Evolutionary conservation across 2,113 vertebrate genomes (phyloP).

Genomic region (Bucco capensis): DNA sequence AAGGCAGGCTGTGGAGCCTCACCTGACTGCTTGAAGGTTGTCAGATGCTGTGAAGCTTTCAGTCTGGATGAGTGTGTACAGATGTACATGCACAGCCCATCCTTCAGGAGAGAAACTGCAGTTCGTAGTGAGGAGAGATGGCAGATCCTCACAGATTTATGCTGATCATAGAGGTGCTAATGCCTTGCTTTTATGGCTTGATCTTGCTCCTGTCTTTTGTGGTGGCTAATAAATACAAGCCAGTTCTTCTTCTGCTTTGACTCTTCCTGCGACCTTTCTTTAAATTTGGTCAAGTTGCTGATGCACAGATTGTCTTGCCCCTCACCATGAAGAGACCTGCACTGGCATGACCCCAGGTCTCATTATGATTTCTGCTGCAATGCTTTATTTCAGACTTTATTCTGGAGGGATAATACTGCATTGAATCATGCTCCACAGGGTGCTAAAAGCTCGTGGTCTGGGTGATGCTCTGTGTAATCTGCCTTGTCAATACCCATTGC

Average conservation of each 20-base stretch:
- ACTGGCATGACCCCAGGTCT: background rate
- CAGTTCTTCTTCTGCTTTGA: background rate
- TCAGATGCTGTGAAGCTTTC: background rate
- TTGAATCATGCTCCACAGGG: background rate
- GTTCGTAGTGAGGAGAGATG: accelerated
- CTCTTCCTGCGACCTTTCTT: background rate
- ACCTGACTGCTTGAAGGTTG: background rate
- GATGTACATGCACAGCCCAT: background rate
- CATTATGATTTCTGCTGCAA: background rate
- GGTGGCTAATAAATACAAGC: background rate
- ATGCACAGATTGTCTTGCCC: background rate
- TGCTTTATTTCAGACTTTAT: background rate
- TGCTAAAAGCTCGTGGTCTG: slow-evolving; percentile 26
- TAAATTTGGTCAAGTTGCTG: background rate
- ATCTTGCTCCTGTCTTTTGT: background rate
- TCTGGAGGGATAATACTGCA: background rate
- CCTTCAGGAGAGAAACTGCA: background rate
- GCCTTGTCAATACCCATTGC: slow-evolving; percentile 24
- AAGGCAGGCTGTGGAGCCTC: background rate
- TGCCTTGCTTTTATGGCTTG: background rate
- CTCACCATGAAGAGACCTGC: background rate
- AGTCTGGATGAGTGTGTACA: background rate
- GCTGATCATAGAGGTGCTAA: background rate
- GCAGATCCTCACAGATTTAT: background rate
- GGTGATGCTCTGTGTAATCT: slow-evolving; percentile 27